Base-by-base conservation (phyloP, 2,888 invertebrate genomes). In the Drosophila neutralis region DNA sequence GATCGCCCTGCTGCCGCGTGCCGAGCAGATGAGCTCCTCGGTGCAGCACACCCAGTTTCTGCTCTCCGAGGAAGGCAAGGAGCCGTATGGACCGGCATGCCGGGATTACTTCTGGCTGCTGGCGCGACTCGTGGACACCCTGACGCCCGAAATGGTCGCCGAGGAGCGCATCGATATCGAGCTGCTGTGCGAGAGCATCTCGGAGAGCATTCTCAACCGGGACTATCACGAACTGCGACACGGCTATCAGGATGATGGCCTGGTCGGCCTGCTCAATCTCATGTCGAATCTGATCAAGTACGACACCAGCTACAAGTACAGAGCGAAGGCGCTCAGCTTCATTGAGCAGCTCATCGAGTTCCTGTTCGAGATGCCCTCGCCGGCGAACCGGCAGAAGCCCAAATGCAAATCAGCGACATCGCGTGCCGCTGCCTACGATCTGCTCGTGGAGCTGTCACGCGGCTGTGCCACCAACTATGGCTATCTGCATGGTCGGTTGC, bases 41-140 rank as follows among this genome's bases (percentile, higher is more conserved):
- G 73, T 92, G 71, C 68, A 93, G 88, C 79, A 93, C 90, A 83
- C 93, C 18, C 93, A 92, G 69, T 92, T 92, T 33, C 74, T 92
- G 74, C 75, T 92, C 2, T 92, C 92, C 8, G 92, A 92, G 52
- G 92, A 92, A 59, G 97, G 97, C n/a, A 98, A 98, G 91, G 98
- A 98, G 91, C 97, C 98, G 0, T 98, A 98, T 91, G 98, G 98
- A 0, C 98, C 98, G 1, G 98, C 98, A 1, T 98, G 98, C 91
- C 94, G 98, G 10, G 98, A 98, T 92, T 98, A 98, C 93, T 98
- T 98, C 92, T 98, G 98, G 98, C 94, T 98, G 5, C 94, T 98
- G 18, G 97, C 98, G 78, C 94, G 98, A 38, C 94, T 98, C 24
- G 96, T 98, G 1, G 98, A 98, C 88, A 97, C 97, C 2, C 91